Evolutionary conservation across 1,140 invertebrate genomes (phyloP), one percentile per base, ranked within the genome.

Genomic region (Lepidurus couesii): DNA sequence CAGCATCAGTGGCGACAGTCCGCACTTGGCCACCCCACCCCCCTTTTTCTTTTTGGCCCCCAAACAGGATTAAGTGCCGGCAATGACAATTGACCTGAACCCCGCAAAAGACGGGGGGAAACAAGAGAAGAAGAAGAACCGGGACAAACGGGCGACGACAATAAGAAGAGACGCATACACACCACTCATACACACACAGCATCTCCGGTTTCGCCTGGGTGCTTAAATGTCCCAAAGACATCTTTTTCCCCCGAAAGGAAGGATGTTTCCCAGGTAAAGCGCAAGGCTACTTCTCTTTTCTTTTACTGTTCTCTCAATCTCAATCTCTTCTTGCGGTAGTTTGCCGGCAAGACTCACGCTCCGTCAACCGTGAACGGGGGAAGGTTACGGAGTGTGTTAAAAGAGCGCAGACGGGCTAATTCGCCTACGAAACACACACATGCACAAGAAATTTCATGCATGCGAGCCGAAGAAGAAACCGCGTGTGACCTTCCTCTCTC

Each of bases 61-160:
- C 53, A 65, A 65, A 65, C 53, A 65, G 53, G 53, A 65, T 65
- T 65, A 65, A 65, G 53, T 65, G 53, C 53, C 53, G 53, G 53
- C 53, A 65, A 65, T 65, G 53, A 65, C 53, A 65, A 65, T 16
- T 65, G 53, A 65, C 53, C 53, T 21, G 53, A 65, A 65, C 53
- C 53, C 53, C 53, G 9, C 53, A 65, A 65, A 65, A 65, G 53
- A 21, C 5, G 21, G 53, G 13, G 34, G 34, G 34, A 34, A 34
- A 34, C 34, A 34, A 34, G 34, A 34, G 34, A 34, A 34, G 34
- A 34, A 34, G 34, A 34, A 34, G 34, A 34, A 34, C 34, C 34
- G 34, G 34, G 34, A 34, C 34, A 34, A 34, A 34, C 34, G 3
- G 34, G 34, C 34, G 34, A 34, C 34, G 34, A 34, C 34, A 65